Evolutionary conservation across 2,113 vertebrate genomes (phyloP).

Genomic region (Picathartes gymnocephalus): DNA sequence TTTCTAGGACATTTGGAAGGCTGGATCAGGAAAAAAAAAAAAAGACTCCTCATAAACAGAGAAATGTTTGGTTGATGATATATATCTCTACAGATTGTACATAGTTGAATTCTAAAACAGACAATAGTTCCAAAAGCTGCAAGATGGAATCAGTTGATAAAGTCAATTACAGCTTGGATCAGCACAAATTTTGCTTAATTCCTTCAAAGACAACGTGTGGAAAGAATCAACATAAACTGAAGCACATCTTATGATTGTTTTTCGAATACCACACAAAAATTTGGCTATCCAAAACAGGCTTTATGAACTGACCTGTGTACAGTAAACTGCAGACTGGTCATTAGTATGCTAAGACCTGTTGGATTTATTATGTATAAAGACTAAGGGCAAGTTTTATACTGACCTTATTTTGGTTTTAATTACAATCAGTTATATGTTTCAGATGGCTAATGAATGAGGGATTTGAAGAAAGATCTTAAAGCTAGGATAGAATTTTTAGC

Average conservation of each 20-base stretch:
- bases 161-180: not conserved
- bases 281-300: not conserved
- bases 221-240: not conserved
- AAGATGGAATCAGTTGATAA: not conserved
- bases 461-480: slow-evolving; percentile 4
- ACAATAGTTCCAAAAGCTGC: not conserved
- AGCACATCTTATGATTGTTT: not conserved
- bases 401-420: not conserved
- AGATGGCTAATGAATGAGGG: not conserved
- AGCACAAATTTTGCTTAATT: not conserved
- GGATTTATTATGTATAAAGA: not conserved
- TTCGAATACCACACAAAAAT: not conserved
- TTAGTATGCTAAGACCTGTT: not conserved
- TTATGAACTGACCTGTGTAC: not conserved
- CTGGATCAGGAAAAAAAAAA: not conserved
- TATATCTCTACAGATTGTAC: not conserved
- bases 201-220: not conserved
- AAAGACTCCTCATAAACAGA: not conserved
- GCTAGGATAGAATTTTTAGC: not conserved
- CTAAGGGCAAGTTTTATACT: not conserved
- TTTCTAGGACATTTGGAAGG: not conserved
- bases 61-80: not conserved
- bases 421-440: slow-evolving; percentile 12
- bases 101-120: not conserved
- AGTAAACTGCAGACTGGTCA: not conserved